Evolutionary conservation across 2,888 invertebrate genomes (phyloP), one percentile per base, ranked within the genome.

Genomic region (Neoitamus cyanurus): DNA sequence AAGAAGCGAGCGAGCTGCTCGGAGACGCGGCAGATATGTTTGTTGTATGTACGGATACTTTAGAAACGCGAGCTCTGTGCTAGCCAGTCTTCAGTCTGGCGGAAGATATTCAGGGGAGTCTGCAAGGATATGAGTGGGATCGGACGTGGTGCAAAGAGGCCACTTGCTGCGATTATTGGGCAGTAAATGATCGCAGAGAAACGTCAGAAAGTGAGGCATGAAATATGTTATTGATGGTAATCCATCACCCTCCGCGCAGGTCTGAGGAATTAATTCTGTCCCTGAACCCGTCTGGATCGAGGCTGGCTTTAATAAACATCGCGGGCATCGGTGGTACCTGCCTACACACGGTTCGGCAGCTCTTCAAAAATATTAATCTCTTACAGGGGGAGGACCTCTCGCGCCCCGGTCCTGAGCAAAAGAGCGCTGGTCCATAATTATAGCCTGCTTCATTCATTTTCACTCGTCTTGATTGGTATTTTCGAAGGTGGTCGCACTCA

Each of bases 201-300:
- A 78, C 78, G 78, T 78, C 78, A 78, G 31, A 78, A 78, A 58
- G 48, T 48, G 78, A 48, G 31, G 78, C 78, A 78, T 78, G 78
- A 78, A 78, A 78, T 78, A 78, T 78, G 78, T 78, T 78, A 58
- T 78, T 78, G 78, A 78, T 78, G 78, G 58, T 78, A 78, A 78
- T 78, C 78, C 48, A 78, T 78, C 78, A 78, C 78, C 48, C 11
- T 78, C 48, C 58, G n/a, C 48, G 78, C 58, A 20, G 48, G 34
- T 31, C 78, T 31, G 31, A 31, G 48, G 48, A 78, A 78, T 78
- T 78, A 78, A 78, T 78, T 78, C 78, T 78, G 78, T 78, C 78
- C 78, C 48, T 78, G 78, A 78, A 78, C 78, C 15, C 78, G 78
- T 78, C 78, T 48, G 48, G 31, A 78, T 78, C 15, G 28, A 31